Percentiles rank a stretch among this genome's conserved stretches.
These are phyloP conservation scores for Alcedo atthis DNA, from an alignment of 2,797 vertebrate genomes.

Conservation along the genomic window DNA sequence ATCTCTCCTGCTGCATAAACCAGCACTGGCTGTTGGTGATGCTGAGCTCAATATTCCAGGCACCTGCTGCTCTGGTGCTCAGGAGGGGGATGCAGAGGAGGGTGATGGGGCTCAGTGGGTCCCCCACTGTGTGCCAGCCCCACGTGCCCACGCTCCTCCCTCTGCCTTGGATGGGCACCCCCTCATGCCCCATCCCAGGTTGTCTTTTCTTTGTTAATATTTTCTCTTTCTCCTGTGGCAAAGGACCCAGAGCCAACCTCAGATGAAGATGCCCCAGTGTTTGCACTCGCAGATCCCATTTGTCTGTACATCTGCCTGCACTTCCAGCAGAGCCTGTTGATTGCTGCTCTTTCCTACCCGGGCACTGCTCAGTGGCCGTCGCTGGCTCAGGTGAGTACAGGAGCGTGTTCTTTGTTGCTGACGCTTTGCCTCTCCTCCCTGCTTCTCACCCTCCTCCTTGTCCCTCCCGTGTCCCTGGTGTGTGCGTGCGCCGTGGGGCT, in stretches of 20 bases:
- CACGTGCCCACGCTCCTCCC: background rate
- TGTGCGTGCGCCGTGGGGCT: accelerated
- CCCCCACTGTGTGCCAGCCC: background rate
- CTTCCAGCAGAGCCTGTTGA: background rate
- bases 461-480: accelerated
- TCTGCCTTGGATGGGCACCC: background rate
- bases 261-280: background rate
- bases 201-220: background rate
- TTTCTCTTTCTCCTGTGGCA: background rate
- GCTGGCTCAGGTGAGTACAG: background rate
- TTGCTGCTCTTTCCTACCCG: background rate
- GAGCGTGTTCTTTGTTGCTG: background rate
- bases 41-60: background rate
- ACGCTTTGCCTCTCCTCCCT: background rate
- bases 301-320: background rate
- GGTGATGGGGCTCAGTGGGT: background rate
- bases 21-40: accelerated
- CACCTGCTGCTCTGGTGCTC: background rate
- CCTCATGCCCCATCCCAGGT: background rate
- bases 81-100: background rate
- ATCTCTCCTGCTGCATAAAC: background rate
- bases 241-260: background rate
- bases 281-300: background rate
- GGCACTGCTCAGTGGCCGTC: background rate
- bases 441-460: background rate